Conservation (phyloP, 2,797 vertebrate genomes). For the Corythornis leucogaster region DNA sequence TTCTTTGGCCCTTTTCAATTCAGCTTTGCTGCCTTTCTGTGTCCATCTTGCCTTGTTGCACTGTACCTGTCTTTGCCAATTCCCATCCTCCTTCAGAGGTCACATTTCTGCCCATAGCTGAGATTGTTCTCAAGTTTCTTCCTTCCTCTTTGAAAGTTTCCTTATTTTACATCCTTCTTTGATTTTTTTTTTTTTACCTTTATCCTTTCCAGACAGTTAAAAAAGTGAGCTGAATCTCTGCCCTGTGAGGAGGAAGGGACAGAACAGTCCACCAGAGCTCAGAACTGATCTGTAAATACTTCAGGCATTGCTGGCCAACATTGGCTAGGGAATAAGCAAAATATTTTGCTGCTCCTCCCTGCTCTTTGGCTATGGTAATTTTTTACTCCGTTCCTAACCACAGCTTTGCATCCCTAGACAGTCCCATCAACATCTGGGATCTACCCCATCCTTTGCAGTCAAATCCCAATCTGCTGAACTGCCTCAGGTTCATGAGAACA, state of each 20-base stretch:
- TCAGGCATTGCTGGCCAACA: not conserved
- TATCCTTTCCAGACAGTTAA: not conserved
- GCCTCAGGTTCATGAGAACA: not conserved
- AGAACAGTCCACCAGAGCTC: conserved; percentile 12
- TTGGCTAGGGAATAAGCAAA: conserved; percentile 24
- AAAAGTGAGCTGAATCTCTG: not conserved
- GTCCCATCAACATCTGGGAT: not conserved
- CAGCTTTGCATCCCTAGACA: conserved; percentile 5
- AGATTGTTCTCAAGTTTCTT: not conserved
- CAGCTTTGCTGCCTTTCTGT: not conserved
- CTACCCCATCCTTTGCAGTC: not conserved
- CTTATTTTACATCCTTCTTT: not conserved
- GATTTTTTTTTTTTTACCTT: not conserved
- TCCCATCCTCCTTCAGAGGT: not conserved
- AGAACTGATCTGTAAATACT: conserved; percentile 38
- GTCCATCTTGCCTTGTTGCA: not conserved
- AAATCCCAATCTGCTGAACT: not conserved
- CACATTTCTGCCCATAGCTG: not conserved
- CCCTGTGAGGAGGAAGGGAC: not conserved
- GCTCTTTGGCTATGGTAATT: not conserved
- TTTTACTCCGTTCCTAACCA: not conserved
- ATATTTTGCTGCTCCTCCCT: conserved; percentile 33
- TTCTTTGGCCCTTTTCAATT: not conserved
- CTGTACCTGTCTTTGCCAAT: not conserved
- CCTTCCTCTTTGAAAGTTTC: not conserved